A percentile compares a stretch with the other conserved stretches of the same genome.
Conservation (phyloP, 2,797 vertebrate species). For the Myotis daubentonii region DNA sequence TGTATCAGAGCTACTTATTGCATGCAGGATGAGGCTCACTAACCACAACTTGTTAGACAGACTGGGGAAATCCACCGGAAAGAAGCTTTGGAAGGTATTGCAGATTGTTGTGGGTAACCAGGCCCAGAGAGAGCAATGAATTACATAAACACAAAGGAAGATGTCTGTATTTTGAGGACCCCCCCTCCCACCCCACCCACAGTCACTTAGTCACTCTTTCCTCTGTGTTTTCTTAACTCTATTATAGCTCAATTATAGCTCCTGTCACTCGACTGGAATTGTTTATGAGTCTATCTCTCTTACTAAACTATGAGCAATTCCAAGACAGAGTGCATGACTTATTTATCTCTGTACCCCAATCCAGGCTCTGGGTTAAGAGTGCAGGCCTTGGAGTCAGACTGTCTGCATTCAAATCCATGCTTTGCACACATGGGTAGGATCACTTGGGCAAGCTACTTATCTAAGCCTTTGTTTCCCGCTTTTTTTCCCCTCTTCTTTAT, state of each 20-base stretch:
- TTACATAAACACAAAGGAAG: conserved; percentile 60
- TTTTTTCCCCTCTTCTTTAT: accelerated
- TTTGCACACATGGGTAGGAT: not conserved
- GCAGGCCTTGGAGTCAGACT: conserved; percentile 51
- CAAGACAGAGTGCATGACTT: conserved; percentile 38
- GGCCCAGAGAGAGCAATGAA: conserved; percentile 45
- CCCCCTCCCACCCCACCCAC: not conserved
- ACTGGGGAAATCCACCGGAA: conserved; percentile 68
- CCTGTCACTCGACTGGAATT: conserved; percentile 14
- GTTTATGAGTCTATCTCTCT: conserved; percentile 64
- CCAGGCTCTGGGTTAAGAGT: conserved; percentile 55
- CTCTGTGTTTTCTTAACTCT: conserved; percentile 54
- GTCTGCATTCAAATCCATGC: not conserved
- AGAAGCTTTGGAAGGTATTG: conserved; percentile 36
- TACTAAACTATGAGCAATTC: conserved; percentile 65
- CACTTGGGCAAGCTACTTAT: not conserved
- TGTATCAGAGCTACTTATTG: not conserved
- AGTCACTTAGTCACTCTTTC: conserved; percentile 55
- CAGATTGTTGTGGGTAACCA: conserved; percentile 56
- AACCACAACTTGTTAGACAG: conserved; percentile 56
- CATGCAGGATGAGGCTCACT: conserved; percentile 29
- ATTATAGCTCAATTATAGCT: conserved; percentile 56
- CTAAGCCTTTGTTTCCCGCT: not conserved
- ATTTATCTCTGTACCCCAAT: conserved; percentile 41
- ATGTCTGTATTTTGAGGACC: conserved; percentile 35